phyloP scores from a whole-genome alignment of 2,113 vertebrate species.

The Silurus meridionalis region DNA sequence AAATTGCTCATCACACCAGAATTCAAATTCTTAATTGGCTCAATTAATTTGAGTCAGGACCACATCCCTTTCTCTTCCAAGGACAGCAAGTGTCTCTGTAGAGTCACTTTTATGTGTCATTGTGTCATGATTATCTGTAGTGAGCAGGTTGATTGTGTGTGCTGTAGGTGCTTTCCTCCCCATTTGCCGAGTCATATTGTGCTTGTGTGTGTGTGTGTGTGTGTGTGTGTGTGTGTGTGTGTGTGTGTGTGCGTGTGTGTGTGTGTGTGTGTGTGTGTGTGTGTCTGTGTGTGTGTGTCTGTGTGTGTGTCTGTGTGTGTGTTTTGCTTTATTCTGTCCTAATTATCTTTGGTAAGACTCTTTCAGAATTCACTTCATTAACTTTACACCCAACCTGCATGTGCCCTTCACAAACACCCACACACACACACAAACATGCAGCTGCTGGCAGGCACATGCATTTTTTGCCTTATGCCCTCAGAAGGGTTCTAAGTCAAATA shows the following conservation, averaged over 20 bases:
- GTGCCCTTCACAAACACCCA: constrained; percentile 41
- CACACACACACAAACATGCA: constrained; percentile 31
- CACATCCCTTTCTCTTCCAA: constrained; percentile 28
- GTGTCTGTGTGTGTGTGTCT: constrained; percentile 21
- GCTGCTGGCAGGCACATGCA: neutral
- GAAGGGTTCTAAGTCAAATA: constrained; percentile 42
- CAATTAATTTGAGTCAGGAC: constrained; percentile 31
- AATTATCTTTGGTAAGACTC: constrained; percentile 23
- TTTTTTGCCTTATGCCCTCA: constrained; percentile 18
- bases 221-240: constrained; percentile 26
- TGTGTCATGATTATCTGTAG: constrained; percentile 9
- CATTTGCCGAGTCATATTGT: constrained; percentile 12
- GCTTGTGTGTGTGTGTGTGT: constrained; percentile 13
- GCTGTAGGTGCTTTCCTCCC: neutral
- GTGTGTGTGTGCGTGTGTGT: constrained; percentile 4
- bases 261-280: constrained; percentile 15
- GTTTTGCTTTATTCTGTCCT: constrained; percentile 7
- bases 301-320: constrained; percentile 19
- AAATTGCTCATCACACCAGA: constrained; percentile 32
- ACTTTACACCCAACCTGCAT: constrained; percentile 52
- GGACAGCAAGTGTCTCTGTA: constrained; percentile 6
- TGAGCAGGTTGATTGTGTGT: neutral
- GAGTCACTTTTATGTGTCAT: constrained; percentile 22
- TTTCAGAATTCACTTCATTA: constrained; percentile 41
- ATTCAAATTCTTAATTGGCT: constrained; percentile 19